These are phyloP conservation scores for Fistularia commersonii DNA, from an alignment of 2,797 vertebrate genomes.

Conservation along the genomic window DNA sequence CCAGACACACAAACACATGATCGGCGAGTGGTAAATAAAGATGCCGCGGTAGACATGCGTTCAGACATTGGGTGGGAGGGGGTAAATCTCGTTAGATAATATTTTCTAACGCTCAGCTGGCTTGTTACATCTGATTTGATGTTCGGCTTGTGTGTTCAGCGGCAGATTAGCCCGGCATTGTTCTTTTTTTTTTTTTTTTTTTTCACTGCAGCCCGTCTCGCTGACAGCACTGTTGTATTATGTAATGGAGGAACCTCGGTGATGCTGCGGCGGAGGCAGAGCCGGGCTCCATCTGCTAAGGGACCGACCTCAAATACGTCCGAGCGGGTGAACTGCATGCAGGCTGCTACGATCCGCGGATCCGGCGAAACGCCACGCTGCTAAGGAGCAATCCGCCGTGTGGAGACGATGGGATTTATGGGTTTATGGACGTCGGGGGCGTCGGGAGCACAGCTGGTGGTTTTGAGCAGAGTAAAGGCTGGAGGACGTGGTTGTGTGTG, in stretches of 20 bases:
- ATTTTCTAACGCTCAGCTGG: no score
- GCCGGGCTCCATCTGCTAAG: constrained; percentile 20
- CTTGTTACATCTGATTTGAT: no score
- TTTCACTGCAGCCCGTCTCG: constrained; percentile 4
- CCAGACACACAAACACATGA: no score
- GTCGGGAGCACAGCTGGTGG: constrained; percentile 1
- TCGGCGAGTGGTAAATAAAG: no score
- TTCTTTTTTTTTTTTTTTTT: constrained; percentile 1
- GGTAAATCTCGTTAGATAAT: no score
- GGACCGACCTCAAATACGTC: constrained; percentile 15
- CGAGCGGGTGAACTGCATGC: not conserved
- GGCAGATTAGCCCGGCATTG: constrained; percentile 2
- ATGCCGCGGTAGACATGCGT: no score
- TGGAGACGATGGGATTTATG: not conserved
- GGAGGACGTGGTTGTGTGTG: constrained; percentile 29
- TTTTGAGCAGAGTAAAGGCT: constrained; percentile 6
- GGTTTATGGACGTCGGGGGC: not conserved
- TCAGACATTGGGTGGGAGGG: no score
- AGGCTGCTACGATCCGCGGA: not conserved
- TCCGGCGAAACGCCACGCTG: not conserved
- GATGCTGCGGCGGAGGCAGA: constrained; percentile 27
- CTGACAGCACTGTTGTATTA: constrained; percentile 25
- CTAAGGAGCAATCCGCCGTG: not conserved
- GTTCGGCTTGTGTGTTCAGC: no score
- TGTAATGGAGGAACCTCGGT: constrained; percentile 37